A percentile compares a stretch with the other conserved stretches of the same genome.
Evolutionary conservation across 2,113 vertebrate genomes (phyloP).

Genomic region (human (Homo sapiens)): DNA sequence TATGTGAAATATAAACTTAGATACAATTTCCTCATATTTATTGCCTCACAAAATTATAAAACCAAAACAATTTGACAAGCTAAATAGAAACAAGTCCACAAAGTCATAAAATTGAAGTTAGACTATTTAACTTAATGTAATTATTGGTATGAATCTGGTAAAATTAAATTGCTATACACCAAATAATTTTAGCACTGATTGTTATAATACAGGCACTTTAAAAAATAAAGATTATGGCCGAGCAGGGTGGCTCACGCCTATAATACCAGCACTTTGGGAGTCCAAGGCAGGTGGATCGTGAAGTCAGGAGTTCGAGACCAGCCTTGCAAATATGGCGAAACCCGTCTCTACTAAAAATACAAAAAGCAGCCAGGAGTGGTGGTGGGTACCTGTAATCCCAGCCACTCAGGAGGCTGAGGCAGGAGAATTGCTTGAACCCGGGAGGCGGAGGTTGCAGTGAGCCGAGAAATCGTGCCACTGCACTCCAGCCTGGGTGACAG

Average conservation of each 20-base stretch:
- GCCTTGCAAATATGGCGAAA: no score
- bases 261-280: no score
- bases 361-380: no score
- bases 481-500: no score
- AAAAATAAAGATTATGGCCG: background rate
- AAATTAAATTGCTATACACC: background rate
- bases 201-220: background rate
- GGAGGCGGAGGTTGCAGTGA: no score
- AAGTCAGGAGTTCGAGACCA: no score
- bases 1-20: background rate
- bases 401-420: no score
- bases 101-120: background rate
- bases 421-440: no score
- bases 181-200: background rate
- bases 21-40: background rate
- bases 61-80: background rate
- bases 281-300: no score
- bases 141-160: background rate
- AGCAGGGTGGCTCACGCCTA: background rate
- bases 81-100: background rate
- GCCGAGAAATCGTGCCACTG: no score
- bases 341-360: no score
- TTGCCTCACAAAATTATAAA: background rate
- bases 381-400: no score
- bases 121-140: background rate